Percentiles rank a stretch among this genome's conserved stretches.
Evolutionary conservation across 2,113 vertebrate species (phyloP).

Genomic region (Menura novaehollandiae): DNA sequence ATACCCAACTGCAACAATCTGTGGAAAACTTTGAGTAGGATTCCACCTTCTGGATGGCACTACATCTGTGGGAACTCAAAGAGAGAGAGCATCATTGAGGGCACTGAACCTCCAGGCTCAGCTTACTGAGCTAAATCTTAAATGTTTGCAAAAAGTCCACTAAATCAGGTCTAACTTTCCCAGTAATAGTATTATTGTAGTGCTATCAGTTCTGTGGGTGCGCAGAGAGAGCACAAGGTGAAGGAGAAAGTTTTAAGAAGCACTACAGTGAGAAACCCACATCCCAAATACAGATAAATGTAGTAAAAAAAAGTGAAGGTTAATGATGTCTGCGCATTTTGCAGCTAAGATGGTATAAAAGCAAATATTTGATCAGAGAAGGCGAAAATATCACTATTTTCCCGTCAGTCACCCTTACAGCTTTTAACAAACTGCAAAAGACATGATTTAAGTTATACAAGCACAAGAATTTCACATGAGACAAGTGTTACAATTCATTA

Average conservation of each 20-base stretch:
- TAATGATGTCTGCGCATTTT: background rate
- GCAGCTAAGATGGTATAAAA: background rate
- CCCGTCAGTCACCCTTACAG: background rate
- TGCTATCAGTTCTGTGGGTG: background rate
- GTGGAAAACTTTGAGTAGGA: accelerated
- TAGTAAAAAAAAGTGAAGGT: background rate
- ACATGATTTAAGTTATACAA: background rate
- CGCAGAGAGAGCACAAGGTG: background rate
- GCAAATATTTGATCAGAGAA: background rate
- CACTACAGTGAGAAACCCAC: background rate
- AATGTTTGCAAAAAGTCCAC: background rate
- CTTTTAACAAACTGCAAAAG: background rate
- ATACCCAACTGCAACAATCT: background rate
- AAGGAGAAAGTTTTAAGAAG: background rate
- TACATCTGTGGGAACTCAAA: background rate
- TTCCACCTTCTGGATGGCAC: background rate
- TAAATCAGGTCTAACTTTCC: background rate
- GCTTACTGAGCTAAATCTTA: background rate
- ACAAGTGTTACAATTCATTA: background rate
- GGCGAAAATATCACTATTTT: background rate
- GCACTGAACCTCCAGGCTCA: background rate
- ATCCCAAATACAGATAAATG: background rate
- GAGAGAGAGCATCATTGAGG: background rate
- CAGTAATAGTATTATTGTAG: background rate
- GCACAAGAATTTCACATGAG: background rate